Evolutionary conservation across 2,888 invertebrate genomes (phyloP), one percentile per base, ranked within the genome.

Genomic region (Lissocephala sabroskyi): DNA sequence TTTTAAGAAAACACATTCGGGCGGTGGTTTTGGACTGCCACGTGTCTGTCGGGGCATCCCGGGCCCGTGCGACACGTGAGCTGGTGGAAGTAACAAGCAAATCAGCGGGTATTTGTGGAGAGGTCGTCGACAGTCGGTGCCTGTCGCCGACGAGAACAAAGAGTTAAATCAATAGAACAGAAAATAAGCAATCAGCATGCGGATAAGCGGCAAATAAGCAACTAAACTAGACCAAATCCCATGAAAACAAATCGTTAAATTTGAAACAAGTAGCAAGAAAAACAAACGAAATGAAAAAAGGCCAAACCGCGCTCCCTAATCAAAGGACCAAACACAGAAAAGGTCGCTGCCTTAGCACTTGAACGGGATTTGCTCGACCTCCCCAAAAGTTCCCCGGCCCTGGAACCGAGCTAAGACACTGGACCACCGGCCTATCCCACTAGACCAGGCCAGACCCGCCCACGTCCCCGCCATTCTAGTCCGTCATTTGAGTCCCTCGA

Each of bases 311-410:
- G 41, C 32, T 37, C 37, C 45, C 41, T 36, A 14, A 28, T n/a
- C 23, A 35, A 29, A 13, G 18, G 41, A 18, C 18, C 26, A 41
- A 42, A 14, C 41, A 50, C 33, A 35, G 42, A 40, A 49, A 59
- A 42, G 49, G 45, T 45, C 33, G 45, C 19, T 29, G 9, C 59
- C 56, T 59, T 49, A 59, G 44, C 50, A 59, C 55, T 59, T 59
- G 60, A 59, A 60, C n/a, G n/a, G 55, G 52, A 59, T 60, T 60
- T 59, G 56, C 56, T 60, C 44, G 39, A 52, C 45, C 45, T 51
- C 58, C 45, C 19, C 11, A 40, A 40, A 40, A 16, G 11, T 11
- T 7, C 37, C 19, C 19, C 26, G 39, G 23, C 26, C 26, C 23
- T 37, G 39, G 23, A 11, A 16, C n/a, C 16, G 13, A 11, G 30